A percentile compares a stretch with the other conserved stretches of the same genome.
Evolutionary conservation across 1,140 invertebrate species (phyloP).

Genomic region (Heliconius himera): DNA sequence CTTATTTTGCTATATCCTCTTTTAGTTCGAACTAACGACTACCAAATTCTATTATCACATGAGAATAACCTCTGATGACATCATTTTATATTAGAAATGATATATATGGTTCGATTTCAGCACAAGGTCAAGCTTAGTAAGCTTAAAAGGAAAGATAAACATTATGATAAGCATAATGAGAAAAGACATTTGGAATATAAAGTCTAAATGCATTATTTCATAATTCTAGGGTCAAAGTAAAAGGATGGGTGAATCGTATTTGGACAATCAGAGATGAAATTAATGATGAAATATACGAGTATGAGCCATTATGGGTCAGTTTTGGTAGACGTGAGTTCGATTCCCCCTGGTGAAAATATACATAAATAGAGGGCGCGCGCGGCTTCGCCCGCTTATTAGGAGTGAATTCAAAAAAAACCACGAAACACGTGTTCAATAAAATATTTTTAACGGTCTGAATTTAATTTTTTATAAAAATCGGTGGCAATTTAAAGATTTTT

Average conservation of each 20-base stretch:
- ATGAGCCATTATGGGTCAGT: not conserved
- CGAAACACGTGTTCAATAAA: no score
- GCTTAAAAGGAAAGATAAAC: not conserved
- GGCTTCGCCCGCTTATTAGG: no score
- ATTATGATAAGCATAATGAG: not conserved
- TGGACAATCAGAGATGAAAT: not conserved
- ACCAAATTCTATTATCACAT: no score
- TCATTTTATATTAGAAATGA: not conserved
- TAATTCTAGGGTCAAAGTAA: not conserved
- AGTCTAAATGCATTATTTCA: not conserved
- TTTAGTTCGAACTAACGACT: no score
- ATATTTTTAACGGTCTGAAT: no score
- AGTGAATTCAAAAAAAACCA: no score
- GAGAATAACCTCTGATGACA: not conserved
- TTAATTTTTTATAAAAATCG: no score
- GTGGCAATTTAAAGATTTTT: no score
- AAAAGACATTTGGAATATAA: not conserved
- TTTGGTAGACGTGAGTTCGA: not conserved
- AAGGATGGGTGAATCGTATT: not conserved
- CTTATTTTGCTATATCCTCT: no score
- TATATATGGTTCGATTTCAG: not conserved
- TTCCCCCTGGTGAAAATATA: not conserved
- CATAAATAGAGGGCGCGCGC: no score
- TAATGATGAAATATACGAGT: not conserved
- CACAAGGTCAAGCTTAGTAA: not conserved